Evolutionary conservation across 2,113 vertebrate species (phyloP).

Genomic region (Tragelaphus scriptus): DNA sequence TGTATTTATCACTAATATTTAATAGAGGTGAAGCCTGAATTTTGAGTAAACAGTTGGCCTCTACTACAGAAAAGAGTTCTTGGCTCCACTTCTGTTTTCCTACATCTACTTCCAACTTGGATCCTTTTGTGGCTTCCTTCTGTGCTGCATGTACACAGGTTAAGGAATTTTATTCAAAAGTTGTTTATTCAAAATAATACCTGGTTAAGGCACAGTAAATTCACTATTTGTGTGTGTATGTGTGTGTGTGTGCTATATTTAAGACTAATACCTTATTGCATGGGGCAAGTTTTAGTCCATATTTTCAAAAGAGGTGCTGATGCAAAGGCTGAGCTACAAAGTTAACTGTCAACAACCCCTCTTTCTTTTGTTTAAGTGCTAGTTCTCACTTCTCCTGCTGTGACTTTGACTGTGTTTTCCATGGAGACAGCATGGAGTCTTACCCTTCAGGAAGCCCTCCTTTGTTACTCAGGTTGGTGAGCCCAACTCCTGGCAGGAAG

Average conservation of each 20-base stretch:
- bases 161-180: not conserved
- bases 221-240: not conserved
- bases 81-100: not conserved
- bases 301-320: not conserved
- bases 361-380: not conserved
- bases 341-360: not conserved
- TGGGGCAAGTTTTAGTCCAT: not conserved
- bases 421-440: not conserved
- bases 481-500: slow-evolving; percentile 14
- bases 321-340: not conserved
- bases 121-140: not conserved
- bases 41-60: not conserved
- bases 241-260: not conserved
- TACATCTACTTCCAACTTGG: not conserved
- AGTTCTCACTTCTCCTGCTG: not conserved
- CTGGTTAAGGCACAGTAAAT: slow-evolving; percentile 20
- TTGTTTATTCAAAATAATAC: not conserved
- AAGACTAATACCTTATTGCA: not conserved
- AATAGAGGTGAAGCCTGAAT: not conserved
- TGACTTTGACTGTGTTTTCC: not conserved
- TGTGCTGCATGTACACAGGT: not conserved
- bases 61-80: not conserved
- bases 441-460: slow-evolving; percentile 9
- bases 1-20: not conserved
- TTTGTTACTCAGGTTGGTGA: slow-evolving; percentile 16